phyloP scores from a whole-genome alignment of 2,888 invertebrate species.

The Drosophila borborema region DNA sequence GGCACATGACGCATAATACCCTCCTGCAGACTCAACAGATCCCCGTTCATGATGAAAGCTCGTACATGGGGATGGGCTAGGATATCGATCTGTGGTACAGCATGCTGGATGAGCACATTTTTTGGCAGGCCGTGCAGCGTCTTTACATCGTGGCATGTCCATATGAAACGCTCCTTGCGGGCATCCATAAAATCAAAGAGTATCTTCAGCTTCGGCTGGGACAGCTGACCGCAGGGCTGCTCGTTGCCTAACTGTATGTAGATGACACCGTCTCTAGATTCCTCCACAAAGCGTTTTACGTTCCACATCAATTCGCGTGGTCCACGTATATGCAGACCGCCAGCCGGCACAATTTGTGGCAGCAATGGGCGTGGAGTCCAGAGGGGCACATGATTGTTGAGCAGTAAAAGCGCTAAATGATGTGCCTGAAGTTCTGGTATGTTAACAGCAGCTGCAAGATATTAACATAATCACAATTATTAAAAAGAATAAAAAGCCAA shows the following conservation, averaged over 20 bases:
- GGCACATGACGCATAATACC: conserved; percentile 85
- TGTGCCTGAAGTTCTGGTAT: conserved; percentile 85
- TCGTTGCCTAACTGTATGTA: conserved; percentile 86
- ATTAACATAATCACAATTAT: neutral
- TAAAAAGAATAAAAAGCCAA: too few species aligned
- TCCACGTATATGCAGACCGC: conserved; percentile 86
- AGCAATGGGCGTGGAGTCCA: conserved; percentile 85
- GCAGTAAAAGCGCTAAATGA: conserved; percentile 85
- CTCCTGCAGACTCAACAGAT: conserved; percentile 84
- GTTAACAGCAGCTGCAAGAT: conserved; percentile 36
- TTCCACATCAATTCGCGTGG: conserved; percentile 84
- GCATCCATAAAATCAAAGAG: conserved; percentile 83
- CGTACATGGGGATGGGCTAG: conserved; percentile 85
- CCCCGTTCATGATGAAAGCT: conserved; percentile 85
- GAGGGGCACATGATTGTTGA: conserved; percentile 86
- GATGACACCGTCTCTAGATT: conserved; percentile 84
- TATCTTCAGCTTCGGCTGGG: conserved; percentile 78
- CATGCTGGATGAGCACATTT: conserved; percentile 85
- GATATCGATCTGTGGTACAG: conserved; percentile 86
- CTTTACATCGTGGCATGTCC: conserved; percentile 85
- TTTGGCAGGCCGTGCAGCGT: conserved; percentile 81
- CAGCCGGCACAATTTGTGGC: conserved; percentile 86
- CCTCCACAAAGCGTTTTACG: conserved; percentile 85
- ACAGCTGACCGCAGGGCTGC: conserved; percentile 83
- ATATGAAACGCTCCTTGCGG: conserved; percentile 84